Conservation (phyloP, 2,888 invertebrate genomes). For the Amaurobius ferox region DNA sequence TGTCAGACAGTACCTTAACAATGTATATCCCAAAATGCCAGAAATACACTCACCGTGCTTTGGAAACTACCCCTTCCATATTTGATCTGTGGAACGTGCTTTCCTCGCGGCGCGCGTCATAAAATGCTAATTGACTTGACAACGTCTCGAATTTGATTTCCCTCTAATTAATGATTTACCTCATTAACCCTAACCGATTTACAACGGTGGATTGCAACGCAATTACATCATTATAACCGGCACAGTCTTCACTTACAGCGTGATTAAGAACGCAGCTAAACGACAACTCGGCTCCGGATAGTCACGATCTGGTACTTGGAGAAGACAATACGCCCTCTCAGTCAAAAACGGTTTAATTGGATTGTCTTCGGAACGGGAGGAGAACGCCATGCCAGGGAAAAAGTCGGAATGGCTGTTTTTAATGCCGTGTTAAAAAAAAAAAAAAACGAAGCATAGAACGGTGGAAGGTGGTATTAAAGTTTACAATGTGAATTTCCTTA, state of each 20-base stretch:
- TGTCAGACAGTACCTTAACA: no score
- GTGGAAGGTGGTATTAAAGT: no score
- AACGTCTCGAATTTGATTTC: conserved; percentile 60
- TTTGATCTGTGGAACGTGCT: background rate
- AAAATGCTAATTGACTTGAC: conserved; percentile 68
- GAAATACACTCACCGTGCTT: no score
- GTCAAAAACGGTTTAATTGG: conserved; percentile 66
- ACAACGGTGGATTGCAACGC: conserved; percentile 43
- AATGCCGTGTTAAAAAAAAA: no score
- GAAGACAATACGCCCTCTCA: conserved; percentile 33
- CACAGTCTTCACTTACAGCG: conserved; percentile 33
- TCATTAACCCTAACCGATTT: conserved; percentile 70
- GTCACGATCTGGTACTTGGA: conserved; percentile 66
- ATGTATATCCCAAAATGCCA: no score
- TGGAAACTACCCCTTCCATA: background rate
- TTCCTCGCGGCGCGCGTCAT: conserved; percentile 23
- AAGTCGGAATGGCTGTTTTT: no score
- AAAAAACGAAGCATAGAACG: no score
- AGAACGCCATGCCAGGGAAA: no score
- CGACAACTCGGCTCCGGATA: conserved; percentile 31
- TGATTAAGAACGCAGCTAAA: conserved; percentile 60
- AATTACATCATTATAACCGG: conserved; percentile 49
- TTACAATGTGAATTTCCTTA: no score
- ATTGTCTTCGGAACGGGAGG: conserved; percentile 34
- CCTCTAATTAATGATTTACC: conserved; percentile 67